Conservation (phyloP, 2,797 vertebrate genomes). For the Phylloscopus collybita region DNA sequence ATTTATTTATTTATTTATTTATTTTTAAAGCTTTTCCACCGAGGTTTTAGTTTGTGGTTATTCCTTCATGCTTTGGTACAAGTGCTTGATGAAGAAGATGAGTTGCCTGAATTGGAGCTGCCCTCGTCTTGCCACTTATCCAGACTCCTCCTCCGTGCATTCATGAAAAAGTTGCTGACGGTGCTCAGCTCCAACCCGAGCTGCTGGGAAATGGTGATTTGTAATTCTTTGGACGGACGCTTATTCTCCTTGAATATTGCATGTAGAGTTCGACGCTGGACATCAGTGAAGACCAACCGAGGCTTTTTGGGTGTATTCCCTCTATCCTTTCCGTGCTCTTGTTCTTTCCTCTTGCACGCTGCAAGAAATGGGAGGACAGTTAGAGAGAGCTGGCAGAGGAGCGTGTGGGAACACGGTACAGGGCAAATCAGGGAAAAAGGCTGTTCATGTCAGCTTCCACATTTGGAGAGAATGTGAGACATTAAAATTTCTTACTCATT, state of each 20-base stretch:
- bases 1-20: slow-evolving; percentile 82
- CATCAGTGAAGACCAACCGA: slow-evolving; percentile 97
- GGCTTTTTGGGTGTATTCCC: slow-evolving; percentile 94
- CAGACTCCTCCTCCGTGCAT: slow-evolving; percentile 94
- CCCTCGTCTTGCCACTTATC: slow-evolving; percentile 99
- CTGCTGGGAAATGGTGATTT: slow-evolving; percentile 99
- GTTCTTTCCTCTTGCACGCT: slow-evolving; percentile 99
- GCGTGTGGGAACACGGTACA: rapidly evolving
- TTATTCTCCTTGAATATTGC: slow-evolving; percentile 99
- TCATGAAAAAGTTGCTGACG: slow-evolving; percentile 99
- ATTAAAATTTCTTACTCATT: background rate
- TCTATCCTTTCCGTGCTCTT: slow-evolving; percentile 92
- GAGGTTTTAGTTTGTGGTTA: slow-evolving; percentile 90
- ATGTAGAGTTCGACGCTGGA: slow-evolving; percentile 97
- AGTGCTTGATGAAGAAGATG: slow-evolving; percentile 89
- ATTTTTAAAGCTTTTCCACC: slow-evolving; percentile 99
- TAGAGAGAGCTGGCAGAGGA: slow-evolving; percentile 17
- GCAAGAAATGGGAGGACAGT: slow-evolving; percentile 66
- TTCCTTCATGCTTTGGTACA: slow-evolving; percentile 98
- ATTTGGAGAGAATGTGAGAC: background rate
- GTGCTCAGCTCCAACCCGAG: slow-evolving; percentile 97
- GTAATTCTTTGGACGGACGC: slow-evolving; percentile 98
- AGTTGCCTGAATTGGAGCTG: slow-evolving; percentile 86
- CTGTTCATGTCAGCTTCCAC: background rate
- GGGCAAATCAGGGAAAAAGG: background rate